Conservation (phyloP, 2,888 invertebrate genomes). For the Acanthosepion esculentum region DNA sequence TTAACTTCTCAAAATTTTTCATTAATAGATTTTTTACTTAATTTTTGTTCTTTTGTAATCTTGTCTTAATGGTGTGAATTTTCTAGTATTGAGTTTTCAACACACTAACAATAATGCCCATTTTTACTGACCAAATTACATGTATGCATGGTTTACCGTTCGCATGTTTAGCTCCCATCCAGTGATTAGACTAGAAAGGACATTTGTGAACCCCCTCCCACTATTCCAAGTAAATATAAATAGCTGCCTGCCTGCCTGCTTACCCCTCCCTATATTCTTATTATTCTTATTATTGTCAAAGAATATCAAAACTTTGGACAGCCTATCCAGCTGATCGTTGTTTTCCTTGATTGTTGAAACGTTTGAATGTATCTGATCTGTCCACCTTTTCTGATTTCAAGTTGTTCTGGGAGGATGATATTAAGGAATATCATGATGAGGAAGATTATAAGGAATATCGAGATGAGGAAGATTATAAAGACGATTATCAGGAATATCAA, state of each 20-base stretch:
- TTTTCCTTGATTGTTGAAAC: conserved; percentile 45
- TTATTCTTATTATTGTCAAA: neutral
- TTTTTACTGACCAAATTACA: neutral
- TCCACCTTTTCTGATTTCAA: conserved; percentile 47
- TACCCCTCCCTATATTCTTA: neutral
- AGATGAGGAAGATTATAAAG: conserved; percentile 45
- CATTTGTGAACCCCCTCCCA: neutral
- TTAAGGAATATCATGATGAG: conserved; percentile 45
- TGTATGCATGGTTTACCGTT: neutral
- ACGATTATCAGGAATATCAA: conserved; percentile 44
- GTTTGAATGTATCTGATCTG: conserved; percentile 45
- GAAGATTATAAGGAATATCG: conserved; percentile 45
- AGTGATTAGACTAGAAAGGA: neutral
- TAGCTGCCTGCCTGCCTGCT: conserved; percentile 33
- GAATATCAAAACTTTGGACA: neutral
- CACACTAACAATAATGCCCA: neutral
- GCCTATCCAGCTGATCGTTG: conserved; percentile 8
- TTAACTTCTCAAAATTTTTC: neutral
- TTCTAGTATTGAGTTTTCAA: neutral
- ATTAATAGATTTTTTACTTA: neutral
- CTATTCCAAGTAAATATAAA: neutral
- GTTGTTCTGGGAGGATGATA: conserved; percentile 48
- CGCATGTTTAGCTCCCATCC: conserved; percentile 33
- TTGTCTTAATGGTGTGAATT: conserved; percentile 22
- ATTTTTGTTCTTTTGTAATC: neutral